These are phyloP conservation scores for Mesembrinibis cayennensis DNA, from an alignment of 2,113 vertebrate genomes.

Conservation along the genomic window DNA sequence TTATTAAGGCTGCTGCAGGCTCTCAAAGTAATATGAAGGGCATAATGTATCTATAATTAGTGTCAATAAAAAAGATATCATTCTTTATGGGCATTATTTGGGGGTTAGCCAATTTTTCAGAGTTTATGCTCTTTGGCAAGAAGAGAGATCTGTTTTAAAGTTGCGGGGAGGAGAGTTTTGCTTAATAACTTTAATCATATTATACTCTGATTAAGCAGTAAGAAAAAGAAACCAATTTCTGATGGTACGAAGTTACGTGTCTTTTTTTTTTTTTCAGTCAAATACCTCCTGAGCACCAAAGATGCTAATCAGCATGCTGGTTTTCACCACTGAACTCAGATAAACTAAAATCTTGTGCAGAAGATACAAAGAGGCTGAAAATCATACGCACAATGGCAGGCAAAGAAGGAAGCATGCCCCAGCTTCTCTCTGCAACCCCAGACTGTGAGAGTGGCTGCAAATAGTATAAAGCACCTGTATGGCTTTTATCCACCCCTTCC, in stretches of 20 bases:
- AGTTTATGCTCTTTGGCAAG: not conserved
- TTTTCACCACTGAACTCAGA: not conserved
- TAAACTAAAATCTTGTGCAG: not conserved
- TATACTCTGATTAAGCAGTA: not conserved
- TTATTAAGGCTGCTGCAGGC: not conserved
- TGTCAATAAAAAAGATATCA: not conserved
- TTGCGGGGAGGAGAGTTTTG: not conserved
- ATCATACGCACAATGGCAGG: not conserved
- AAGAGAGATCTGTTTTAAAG: not conserved
- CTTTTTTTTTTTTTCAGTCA: not conserved
- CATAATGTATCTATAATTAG: conserved; percentile 15
- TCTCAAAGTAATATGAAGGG: not conserved
- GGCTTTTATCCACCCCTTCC: not conserved
- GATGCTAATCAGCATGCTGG: not conserved
- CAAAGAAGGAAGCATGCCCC: not conserved
- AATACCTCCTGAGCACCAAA: not conserved
- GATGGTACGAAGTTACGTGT: not conserved
- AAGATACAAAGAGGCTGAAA: not conserved
- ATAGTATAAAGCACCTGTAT: not conserved
- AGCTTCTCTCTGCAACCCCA: not conserved
- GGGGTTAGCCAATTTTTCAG: not conserved
- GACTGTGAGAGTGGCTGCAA: not conserved
- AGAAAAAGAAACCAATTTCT: not conserved
- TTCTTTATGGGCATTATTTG: conserved; percentile 18
- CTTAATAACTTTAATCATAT: not conserved